A percentile compares a stretch with the other conserved stretches of the same genome.
Conservation (phyloP, 2,888 invertebrate genomes). For the Schrankia costaestrigalis region DNA sequence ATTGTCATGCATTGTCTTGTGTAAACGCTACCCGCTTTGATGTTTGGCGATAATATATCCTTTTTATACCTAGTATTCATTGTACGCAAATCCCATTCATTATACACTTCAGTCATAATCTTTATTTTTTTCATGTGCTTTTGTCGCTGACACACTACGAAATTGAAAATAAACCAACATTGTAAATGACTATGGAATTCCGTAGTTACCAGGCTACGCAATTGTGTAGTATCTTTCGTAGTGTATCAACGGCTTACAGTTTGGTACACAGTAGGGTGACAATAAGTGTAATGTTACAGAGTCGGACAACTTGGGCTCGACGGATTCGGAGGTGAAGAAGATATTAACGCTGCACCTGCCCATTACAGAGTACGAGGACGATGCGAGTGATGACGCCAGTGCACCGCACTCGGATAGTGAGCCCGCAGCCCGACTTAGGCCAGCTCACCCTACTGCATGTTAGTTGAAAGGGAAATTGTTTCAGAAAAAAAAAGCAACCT, state of each 20-base stretch:
- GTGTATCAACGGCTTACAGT: conserved; percentile 21
- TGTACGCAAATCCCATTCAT: conserved; percentile 22
- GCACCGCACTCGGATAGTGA: conserved; percentile 81
- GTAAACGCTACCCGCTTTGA: conserved; percentile 25
- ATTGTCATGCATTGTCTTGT: conserved; percentile 28
- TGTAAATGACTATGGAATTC: not conserved
- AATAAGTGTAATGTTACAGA: conserved; percentile 78
- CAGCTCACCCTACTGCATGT: conserved; percentile 67
- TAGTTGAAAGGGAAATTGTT: no score
- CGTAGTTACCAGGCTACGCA: not conserved
- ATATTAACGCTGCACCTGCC: conserved; percentile 95
- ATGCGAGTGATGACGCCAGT: conserved; percentile 83
- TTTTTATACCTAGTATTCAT: conserved; percentile 20
- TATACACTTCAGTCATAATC: conserved; percentile 17
- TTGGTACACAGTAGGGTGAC: conserved; percentile 4
- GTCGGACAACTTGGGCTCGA: conserved; percentile 96
- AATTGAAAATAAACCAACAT: not conserved
- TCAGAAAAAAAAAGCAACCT: no score
- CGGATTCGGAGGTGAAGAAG: conserved; percentile 97
- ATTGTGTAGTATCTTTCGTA: conserved; percentile 16
- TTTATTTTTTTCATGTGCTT: conserved; percentile 26
- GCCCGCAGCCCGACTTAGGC: conserved; percentile 59
- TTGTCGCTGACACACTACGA: conserved; percentile 21
- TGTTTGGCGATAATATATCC: conserved; percentile 20
- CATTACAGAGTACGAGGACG: conserved; percentile 96